A percentile compares a stretch with the other conserved stretches of the same genome.
phyloP scores from a whole-genome alignment of 64 coral and sea anemone genomes.

The Platygyra sinensis region DNA sequence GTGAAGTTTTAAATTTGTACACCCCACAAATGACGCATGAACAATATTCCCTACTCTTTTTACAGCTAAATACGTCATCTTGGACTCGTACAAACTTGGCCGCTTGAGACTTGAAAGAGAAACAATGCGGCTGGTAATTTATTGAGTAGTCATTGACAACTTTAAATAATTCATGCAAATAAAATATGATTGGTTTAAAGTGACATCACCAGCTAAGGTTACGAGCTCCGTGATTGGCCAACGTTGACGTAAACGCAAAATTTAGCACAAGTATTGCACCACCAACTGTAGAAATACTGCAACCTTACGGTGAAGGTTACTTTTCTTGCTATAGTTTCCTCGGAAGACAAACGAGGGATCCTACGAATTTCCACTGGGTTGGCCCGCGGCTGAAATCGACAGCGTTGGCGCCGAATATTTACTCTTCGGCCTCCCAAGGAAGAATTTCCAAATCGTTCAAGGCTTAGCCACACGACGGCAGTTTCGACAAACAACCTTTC shows the following conservation, averaged over 20 bases:
- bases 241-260: background rate
- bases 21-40: too few species aligned
- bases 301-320: background rate
- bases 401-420: slow-evolving; percentile 24
- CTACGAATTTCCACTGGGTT: background rate
- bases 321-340: background rate
- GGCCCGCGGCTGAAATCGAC: background rate
- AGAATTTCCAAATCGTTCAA: slow-evolving; percentile 7
- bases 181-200: slow-evolving; percentile 4
- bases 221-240: slow-evolving; percentile 5
- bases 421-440: background rate
- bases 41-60: too few species aligned
- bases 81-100: slow-evolving; percentile 8
- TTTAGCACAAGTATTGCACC: slow-evolving; percentile 62
- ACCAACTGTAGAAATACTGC: slow-evolving; percentile 60
- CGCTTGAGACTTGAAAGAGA: background rate
- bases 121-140: background rate
- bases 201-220: slow-evolving; percentile 19
- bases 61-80: background rate
- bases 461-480: slow-evolving; percentile 38
- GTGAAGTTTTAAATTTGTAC: too few species aligned
- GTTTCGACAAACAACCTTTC: background rate
- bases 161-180: background rate
- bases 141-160: slow-evolving; percentile 2
- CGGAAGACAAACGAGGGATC: background rate